These are phyloP conservation scores for Philhelius pedissequus DNA, from an alignment of 2,888 invertebrate species.

Conservation along the genomic window DNA sequence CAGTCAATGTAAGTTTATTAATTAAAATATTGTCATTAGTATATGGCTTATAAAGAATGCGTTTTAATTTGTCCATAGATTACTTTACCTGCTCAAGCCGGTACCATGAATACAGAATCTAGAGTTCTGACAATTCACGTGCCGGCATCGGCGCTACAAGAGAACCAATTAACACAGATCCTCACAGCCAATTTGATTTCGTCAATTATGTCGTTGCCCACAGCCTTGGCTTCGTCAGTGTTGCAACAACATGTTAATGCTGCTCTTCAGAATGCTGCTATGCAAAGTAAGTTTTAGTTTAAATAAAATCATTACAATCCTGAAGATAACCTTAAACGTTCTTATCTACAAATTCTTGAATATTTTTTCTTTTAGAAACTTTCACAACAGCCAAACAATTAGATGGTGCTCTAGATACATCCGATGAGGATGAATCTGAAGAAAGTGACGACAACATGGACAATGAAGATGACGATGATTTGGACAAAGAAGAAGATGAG, in stretches of 20 bases:
- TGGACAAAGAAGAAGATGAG: slow-evolving; percentile 83
- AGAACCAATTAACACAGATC: slow-evolving; percentile 84
- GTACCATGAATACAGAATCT: slow-evolving; percentile 83
- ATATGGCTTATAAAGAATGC: neutral
- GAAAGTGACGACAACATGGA: slow-evolving; percentile 85
- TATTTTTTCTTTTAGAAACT: slow-evolving; percentile 71
- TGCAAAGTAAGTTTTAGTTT: slow-evolving; percentile 77
- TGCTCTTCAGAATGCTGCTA: slow-evolving; percentile 82
- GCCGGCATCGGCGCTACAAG: slow-evolving; percentile 90
- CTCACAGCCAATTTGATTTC: slow-evolving; percentile 93
- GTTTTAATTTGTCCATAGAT: slow-evolving; percentile 80
- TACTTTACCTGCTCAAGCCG: slow-evolving; percentile 89
- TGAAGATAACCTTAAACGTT: neutral
- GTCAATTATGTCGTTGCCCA: slow-evolving; percentile 92
- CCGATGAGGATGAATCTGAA: slow-evolving; percentile 89
- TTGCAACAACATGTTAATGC: slow-evolving; percentile 94
- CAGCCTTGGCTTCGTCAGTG: slow-evolving; percentile 88
- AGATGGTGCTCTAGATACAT: slow-evolving; percentile 85
- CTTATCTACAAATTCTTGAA: neutral
- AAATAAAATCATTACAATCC: too few relatives aligned
- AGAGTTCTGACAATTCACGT: slow-evolving; percentile 93
- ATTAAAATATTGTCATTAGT: neutral
- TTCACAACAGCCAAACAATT: slow-evolving; percentile 79
- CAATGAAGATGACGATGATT: slow-evolving; percentile 89
- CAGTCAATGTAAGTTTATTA: slow-evolving; percentile 80